Evolutionary conservation across 35 echinoderm and acorn worm genomes (phyloP).

Genomic region (Strongylocentrotus purpuratus): DNA sequence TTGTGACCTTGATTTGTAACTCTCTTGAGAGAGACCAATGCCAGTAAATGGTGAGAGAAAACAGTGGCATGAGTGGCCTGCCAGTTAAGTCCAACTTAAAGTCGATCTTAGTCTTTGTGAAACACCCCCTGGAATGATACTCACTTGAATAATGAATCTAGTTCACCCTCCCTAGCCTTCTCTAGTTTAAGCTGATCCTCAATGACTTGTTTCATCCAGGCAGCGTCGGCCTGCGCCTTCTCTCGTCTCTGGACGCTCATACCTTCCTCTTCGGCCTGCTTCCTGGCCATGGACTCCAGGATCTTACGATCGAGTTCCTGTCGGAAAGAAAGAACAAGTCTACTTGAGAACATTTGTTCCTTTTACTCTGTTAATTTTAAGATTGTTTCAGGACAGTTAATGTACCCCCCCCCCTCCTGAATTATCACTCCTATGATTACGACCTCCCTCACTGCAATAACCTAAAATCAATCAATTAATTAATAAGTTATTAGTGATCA

Average conservation of each 20-base stretch:
- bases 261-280: conserved; percentile 70
- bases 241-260: conserved; percentile 78
- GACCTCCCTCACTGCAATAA: too few species aligned
- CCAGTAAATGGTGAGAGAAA: too few species aligned
- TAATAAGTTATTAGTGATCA: too few species aligned
- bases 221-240: conserved; percentile 94
- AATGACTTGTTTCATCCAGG: conserved; percentile 97
- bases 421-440: too few species aligned
- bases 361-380: neutral
- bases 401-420: too few species aligned
- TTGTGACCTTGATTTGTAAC: too few species aligned
- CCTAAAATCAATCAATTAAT: too few species aligned
- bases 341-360: neutral
- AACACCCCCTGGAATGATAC: conserved; percentile 1
- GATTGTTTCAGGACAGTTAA: neutral
- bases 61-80: too few species aligned
- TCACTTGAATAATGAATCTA: conserved; percentile 93
- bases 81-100: too few species aligned
- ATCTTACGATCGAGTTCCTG: conserved; percentile 97
- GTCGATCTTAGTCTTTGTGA: too few species aligned
- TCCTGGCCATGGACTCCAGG: conserved; percentile 76
- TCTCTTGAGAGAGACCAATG: too few species aligned
- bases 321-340: neutral
- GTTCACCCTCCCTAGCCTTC: conserved; percentile 94
- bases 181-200: conserved; percentile 94